phyloP scores from a whole-genome alignment of 2,113 vertebrate genomes.

The Microcebus murinus region DNA sequence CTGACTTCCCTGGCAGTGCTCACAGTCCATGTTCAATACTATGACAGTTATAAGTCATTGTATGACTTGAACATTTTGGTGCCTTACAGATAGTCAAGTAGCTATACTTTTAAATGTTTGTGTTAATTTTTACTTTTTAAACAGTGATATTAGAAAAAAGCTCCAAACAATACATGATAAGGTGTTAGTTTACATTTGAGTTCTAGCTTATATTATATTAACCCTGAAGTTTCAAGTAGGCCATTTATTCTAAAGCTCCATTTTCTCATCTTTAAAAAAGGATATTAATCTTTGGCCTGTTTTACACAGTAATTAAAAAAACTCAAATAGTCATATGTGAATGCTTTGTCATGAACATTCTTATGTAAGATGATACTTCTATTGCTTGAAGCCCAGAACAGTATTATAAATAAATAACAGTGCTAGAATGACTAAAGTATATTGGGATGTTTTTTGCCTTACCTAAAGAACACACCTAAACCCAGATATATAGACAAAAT shows the following conservation, averaged over 20 bases:
- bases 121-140: not conserved
- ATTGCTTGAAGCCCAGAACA: not conserved
- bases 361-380: not conserved
- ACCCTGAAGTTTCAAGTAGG: not conserved
- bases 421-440: not conserved
- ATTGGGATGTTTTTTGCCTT: not conserved
- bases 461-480: not conserved
- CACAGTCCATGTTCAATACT: not conserved
- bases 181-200: not conserved
- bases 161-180: not conserved
- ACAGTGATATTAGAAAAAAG: not conserved
- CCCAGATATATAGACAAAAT: not conserved
- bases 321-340: not conserved
- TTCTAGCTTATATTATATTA: not conserved
- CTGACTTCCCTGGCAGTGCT: not conserved
- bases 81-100: not conserved
- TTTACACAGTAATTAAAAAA: not conserved
- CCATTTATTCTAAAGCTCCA: not conserved
- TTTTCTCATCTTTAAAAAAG: slow-evolving; percentile 44
- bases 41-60: not conserved
- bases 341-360: not conserved
- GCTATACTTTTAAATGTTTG: not conserved
- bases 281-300: not conserved
- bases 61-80: not conserved
- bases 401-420: not conserved